These are phyloP conservation scores for Phyllopteryx taeniolatus DNA, from an alignment of 2,113 vertebrate species.

Conservation along the genomic window DNA sequence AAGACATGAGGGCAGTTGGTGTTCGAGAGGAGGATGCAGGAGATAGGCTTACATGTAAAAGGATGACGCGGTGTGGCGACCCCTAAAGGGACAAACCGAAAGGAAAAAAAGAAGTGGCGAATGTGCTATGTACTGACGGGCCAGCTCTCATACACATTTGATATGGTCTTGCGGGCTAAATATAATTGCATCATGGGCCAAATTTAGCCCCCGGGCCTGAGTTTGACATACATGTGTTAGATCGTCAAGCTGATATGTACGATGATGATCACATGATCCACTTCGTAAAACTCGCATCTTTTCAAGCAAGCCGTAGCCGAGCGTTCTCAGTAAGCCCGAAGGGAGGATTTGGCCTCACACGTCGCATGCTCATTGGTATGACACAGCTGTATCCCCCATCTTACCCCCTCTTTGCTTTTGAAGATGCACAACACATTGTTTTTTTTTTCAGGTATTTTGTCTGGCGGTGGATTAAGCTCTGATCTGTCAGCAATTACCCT, in stretches of 20 bases:
- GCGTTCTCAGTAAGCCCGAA: constrained; percentile 30
- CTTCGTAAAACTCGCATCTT: neutral
- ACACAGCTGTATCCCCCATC: constrained; percentile 24
- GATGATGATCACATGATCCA: neutral
- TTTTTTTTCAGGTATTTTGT: constrained; percentile 56
- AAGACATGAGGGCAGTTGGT: too few species aligned
- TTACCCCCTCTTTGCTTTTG: constrained; percentile 25
- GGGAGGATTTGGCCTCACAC: constrained; percentile 30
- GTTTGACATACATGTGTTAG: neutral
- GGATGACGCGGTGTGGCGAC: too few species aligned
- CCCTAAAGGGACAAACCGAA: too few species aligned
- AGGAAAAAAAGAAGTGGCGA: too few species aligned
- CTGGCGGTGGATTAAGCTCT: constrained; percentile 61
- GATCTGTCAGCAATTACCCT: constrained; percentile 69
- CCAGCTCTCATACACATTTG: too few species aligned
- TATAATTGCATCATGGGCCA: too few species aligned
- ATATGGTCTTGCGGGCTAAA: too few species aligned
- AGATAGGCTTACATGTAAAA: too few species aligned
- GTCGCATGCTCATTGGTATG: constrained; percentile 61
- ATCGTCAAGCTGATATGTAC: neutral
- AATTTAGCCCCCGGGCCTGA: too few species aligned
- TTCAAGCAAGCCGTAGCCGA: neutral
- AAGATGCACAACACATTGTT: constrained; percentile 31
- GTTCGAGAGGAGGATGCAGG: too few species aligned
- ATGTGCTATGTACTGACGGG: too few species aligned